Base-by-base conservation (phyloP, 30 jellyfish, hydroid and myxozoan genomes). In the Nemopilema nomurai region DNA sequence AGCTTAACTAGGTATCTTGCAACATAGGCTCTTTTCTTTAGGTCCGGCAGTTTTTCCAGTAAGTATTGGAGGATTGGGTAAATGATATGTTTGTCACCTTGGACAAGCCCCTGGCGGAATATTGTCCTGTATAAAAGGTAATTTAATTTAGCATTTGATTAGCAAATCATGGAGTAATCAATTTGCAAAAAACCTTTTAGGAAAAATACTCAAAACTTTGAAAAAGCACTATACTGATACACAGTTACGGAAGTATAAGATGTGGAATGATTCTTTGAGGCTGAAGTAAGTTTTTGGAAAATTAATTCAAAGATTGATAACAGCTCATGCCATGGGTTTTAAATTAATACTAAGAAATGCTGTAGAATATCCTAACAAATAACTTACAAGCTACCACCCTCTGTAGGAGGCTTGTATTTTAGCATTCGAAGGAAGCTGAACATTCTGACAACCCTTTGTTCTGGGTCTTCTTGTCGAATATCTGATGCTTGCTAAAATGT, bases 401-500 rank as follows among this genome's bases (percentile, higher is more conserved):
- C 98, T 1, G 94, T 62, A 26, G 92, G 92, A 13, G 96, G 95
- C 67, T 86, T 92, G 85, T 92, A 92, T 64, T 92, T 92, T 69
- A 92, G 79, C 82, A 92, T 69, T 16, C 95, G 88, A 1, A 92
- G 87, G 73, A 92, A 92, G 52, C 89, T 69, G 51, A 92, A 87
- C 98, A 87, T 92, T 62, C 98, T 81, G 18, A 86, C 78, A 24
- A 92, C 96, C 24, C 98, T 74, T 49, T 82, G 94, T 76, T 87
- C 98, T 17, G 98, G 98, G 65, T 92, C 98, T 67, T 92, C 98
- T 70, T 92, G 96, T 7, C 95, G 90, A n/a, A 92, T 49, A 33
- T 92, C 98, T 73, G 96, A 86, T 53, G 82, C 86, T 86, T 92
- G 98, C 98, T 92, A 71, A 26, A n/a, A n/a, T n/a, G n/a, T n/a